A percentile compares a stretch with the other conserved stretches of the same genome.
phyloP scores from a whole-genome alignment of 2,113 vertebrate genomes.

The Semnopithecus entellus region DNA sequence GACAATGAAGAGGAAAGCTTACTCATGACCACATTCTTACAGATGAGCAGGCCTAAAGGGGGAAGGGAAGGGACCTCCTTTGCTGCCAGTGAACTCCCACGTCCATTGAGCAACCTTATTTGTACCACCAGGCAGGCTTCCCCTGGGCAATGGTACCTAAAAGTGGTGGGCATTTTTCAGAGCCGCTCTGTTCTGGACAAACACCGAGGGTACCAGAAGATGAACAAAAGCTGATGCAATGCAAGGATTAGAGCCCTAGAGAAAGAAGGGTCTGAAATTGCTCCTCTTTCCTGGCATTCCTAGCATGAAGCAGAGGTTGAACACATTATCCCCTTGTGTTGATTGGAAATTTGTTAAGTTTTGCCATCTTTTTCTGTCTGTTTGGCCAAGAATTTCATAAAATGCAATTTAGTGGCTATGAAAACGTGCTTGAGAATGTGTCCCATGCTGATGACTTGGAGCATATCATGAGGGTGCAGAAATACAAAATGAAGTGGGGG shows the following conservation, averaged over 20 bases:
- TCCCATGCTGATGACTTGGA: rapidly evolving
- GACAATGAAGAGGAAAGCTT: neutral
- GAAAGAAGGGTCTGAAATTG: neutral
- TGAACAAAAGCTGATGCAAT: rapidly evolving
- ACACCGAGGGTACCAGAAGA: neutral
- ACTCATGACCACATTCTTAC: rapidly evolving
- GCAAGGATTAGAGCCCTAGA: neutral
- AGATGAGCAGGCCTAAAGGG: neutral
- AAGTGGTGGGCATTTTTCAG: rapidly evolving
- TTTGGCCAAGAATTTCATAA: neutral
- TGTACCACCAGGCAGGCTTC: no score
- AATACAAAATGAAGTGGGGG: rapidly evolving
- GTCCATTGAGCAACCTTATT: neutral
- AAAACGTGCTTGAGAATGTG: rapidly evolving
- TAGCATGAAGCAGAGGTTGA: rapidly evolving
- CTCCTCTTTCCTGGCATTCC: rapidly evolving
- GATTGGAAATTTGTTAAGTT: rapidly evolving
- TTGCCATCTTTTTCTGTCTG: neutral
- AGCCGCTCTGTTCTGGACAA: neutral
- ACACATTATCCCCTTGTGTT: rapidly evolving
- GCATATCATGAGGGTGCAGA: rapidly evolving
- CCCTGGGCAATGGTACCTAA: neutral
- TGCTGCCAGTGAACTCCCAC: rapidly evolving
- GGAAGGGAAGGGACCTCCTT: neutral
- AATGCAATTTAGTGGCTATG: neutral